Percentiles rank a stretch among this genome's conserved stretches.
phyloP scores from a whole-genome alignment of 2,888 invertebrate genomes.

The Chalcosyrphus nemorum region DNA sequence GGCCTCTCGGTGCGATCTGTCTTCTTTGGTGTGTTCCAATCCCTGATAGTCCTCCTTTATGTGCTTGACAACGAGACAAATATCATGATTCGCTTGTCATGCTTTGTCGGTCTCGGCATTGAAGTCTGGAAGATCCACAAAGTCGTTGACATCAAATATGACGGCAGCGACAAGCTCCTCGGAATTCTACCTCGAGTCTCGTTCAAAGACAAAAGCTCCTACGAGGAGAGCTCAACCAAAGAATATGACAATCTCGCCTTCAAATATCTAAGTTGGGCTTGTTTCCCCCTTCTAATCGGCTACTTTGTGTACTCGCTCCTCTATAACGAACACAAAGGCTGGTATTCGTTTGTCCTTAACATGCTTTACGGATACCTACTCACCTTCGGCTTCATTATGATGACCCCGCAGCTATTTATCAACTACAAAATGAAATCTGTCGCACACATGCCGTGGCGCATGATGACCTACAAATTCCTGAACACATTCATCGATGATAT shows the following conservation, averaged over 20 bases:
- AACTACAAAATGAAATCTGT: conserved; percentile 99
- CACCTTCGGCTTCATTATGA: conserved; percentile 99
- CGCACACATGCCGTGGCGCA: conserved; percentile 99
- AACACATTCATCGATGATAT: conserved; percentile 99
- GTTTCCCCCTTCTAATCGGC: conserved; percentile 96
- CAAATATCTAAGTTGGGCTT: conserved; percentile 96
- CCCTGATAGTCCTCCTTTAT: conserved; percentile 96
- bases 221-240: conserved; percentile 96
- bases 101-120: conserved; percentile 96
- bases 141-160: conserved; percentile 91
- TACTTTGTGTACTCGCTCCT: conserved; percentile 97
- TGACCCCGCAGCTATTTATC: conserved; percentile 99
- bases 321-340: conserved; percentile 98
- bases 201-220: conserved; percentile 97
- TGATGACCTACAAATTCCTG: conserved; percentile 99
- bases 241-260: conserved; percentile 98
- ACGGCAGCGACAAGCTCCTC: conserved; percentile 88
- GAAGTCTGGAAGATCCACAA: conserved; percentile 99
- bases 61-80: conserved; percentile 99
- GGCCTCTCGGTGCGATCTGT: conserved; percentile 98
- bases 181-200: conserved; percentile 91
- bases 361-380: conserved; percentile 99
- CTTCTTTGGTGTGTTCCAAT: conserved; percentile 99
- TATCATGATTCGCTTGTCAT: conserved; percentile 96
- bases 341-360: conserved; percentile 98